phyloP scores from a whole-genome alignment of 2,888 invertebrate species.

The Panopea generosa region DNA sequence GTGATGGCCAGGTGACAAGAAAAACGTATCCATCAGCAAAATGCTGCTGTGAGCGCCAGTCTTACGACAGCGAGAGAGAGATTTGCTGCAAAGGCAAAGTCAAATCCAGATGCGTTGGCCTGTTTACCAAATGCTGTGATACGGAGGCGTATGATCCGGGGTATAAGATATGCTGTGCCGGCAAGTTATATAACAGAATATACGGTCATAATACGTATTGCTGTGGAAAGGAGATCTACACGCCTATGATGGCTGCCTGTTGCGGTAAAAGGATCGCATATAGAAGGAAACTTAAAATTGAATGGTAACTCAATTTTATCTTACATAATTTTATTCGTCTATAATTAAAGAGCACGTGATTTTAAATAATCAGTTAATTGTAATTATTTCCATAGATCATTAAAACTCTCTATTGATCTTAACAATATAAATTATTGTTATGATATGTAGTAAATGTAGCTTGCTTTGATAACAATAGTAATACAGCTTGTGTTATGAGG shows the following conservation, averaged over 20 bases:
- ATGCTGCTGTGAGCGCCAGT: constrained; percentile 51
- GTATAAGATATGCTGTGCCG: constrained; percentile 48
- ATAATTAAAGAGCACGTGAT: too few relatives aligned
- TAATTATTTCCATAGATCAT: too few relatives aligned
- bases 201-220: constrained; percentile 47
- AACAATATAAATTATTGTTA: too few relatives aligned
- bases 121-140: constrained; percentile 41
- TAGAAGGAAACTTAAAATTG: constrained; percentile 29
- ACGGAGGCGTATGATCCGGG: constrained; percentile 43
- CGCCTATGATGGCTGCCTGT: constrained; percentile 44
- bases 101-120: constrained; percentile 17
- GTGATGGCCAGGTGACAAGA: constrained; percentile 44
- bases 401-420: too few relatives aligned
- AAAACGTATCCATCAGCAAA: constrained; percentile 49
- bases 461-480: too few relatives aligned
- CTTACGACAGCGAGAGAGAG: constrained; percentile 48
- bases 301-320: constrained; percentile 47
- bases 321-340: too few relatives aligned
- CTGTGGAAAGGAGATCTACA: constrained; percentile 42
- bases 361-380: too few relatives aligned
- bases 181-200: constrained; percentile 33
- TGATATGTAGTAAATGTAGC: too few relatives aligned
- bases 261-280: constrained; percentile 53
- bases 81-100: constrained; percentile 50
- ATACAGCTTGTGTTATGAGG: too few relatives aligned